Percentiles rank a stretch among this genome's conserved stretches.
phyloP scores from a whole-genome alignment of 2,113 vertebrate species.

The Typhlomys cinereus region DNA sequence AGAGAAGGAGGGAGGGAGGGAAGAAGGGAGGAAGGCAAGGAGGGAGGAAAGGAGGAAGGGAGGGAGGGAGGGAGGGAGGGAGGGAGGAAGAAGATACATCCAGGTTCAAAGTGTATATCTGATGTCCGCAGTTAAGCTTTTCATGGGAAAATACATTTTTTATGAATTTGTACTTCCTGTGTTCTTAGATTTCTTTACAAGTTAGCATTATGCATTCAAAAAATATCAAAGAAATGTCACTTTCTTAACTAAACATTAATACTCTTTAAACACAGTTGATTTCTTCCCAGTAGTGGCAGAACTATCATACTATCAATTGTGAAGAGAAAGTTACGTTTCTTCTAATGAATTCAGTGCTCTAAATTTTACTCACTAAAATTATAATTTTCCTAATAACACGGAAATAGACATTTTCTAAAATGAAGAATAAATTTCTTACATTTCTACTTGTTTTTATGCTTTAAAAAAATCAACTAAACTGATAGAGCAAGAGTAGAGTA shows the following conservation, averaged over 20 bases:
- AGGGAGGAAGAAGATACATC: neutral
- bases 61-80: neutral
- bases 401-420: slow-evolving; percentile 63
- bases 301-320: slow-evolving; percentile 54
- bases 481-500: slow-evolving; percentile 66
- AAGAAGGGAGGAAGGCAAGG: slow-evolving; percentile 61
- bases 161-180: slow-evolving; percentile 9
- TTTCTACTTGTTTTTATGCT: slow-evolving; percentile 54
- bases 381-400: slow-evolving; percentile 38
- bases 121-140: neutral
- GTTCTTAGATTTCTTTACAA: slow-evolving; percentile 47
- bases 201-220: slow-evolving; percentile 44
- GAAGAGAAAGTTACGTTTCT: slow-evolving; percentile 62
- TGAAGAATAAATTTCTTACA: slow-evolving; percentile 53
- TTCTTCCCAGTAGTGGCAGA: slow-evolving; percentile 41
- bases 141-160: slow-evolving; percentile 25
- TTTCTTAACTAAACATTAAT: slow-evolving; percentile 46
- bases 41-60: neutral
- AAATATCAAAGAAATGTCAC: slow-evolving; percentile 59
- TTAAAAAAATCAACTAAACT: slow-evolving; percentile 70
- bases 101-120: slow-evolving; percentile 33
- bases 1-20: slow-evolving; percentile 55
- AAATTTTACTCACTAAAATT: slow-evolving; percentile 56
- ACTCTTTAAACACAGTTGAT: slow-evolving; percentile 35
- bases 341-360: slow-evolving; percentile 57